These are phyloP conservation scores for Telmatherina bonti DNA, from an alignment of 2,797 vertebrate genomes.

Conservation along the genomic window DNA sequence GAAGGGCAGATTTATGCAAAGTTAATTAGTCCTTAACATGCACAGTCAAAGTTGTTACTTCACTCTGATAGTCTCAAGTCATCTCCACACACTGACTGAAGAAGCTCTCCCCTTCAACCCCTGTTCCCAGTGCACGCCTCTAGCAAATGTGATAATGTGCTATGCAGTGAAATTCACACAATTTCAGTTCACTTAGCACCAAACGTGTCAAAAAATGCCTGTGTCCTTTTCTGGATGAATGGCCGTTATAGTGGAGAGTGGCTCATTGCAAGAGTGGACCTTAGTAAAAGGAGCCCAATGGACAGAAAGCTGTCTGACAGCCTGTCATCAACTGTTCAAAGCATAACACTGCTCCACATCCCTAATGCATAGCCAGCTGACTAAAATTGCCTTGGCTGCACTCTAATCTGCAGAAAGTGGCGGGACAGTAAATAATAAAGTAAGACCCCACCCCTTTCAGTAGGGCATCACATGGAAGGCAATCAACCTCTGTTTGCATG, in stretches of 20 bases:
- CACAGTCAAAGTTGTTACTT: conserved; percentile 69
- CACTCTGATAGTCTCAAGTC: conserved; percentile 55
- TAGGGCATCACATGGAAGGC: conserved; percentile 54
- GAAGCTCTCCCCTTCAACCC: conserved; percentile 60
- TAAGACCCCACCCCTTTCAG: conserved; percentile 42
- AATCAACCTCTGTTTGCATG: conserved; percentile 59
- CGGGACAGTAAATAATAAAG: conserved; percentile 68
- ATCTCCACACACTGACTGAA: conserved; percentile 54
- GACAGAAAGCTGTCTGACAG: conserved; percentile 76
- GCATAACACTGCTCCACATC: conserved; percentile 52
- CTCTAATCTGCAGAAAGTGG: conserved; percentile 51
- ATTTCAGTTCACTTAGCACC: conserved; percentile 82
- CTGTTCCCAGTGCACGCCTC: conserved; percentile 52
- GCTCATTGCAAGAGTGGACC: conserved; percentile 64
- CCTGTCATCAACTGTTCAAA: conserved; percentile 81
- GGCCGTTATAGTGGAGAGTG: conserved; percentile 69
- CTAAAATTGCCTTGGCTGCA: conserved; percentile 65
- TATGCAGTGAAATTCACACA: conserved; percentile 82
- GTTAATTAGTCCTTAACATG: conserved; percentile 71
- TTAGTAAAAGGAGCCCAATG: conserved; percentile 70
- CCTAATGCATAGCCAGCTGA: conserved; percentile 72
- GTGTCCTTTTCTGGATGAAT: conserved; percentile 84
- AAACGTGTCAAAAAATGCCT: conserved; percentile 81
- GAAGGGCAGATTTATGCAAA: conserved; percentile 71
- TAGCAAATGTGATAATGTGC: conserved; percentile 83